Percentiles rank a stretch among this genome's conserved stretches.
phyloP scores from a whole-genome alignment of 2,888 invertebrate species.

The Ganaspis brasiliensis region DNA sequence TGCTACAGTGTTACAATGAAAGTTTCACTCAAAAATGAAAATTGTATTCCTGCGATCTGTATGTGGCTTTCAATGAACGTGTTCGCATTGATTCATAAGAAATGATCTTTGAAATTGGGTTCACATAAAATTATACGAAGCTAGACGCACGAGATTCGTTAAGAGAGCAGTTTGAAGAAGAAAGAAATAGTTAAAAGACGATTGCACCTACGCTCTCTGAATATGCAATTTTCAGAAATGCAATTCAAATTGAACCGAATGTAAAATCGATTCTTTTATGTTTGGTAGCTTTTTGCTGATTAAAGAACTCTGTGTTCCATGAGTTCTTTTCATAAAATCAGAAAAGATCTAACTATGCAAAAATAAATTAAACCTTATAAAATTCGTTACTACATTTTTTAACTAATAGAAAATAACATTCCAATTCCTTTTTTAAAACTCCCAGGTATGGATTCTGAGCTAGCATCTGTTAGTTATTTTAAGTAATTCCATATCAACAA shows the following conservation, averaged over 20 bases:
- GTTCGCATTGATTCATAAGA: conserved; percentile 1
- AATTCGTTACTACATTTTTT: no score
- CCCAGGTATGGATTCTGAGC: no score
- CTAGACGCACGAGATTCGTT: not conserved
- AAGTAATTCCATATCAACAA: no score
- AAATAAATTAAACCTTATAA: no score
- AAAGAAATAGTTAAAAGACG: conserved; percentile 8
- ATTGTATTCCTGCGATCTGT: not conserved
- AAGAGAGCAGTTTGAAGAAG: conserved; percentile 6
- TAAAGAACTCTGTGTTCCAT: not conserved
- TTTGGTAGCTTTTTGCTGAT: no score
- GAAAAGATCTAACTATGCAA: no score
- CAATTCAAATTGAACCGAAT: conserved; percentile 2
- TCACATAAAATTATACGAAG: conserved; percentile 12
- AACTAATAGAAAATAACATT: no score
- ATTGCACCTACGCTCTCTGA: not conserved
- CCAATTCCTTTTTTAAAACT: no score
- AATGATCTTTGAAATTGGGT: conserved; percentile 10
- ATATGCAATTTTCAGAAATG: conserved; percentile 8
- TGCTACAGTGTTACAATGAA: not conserved
- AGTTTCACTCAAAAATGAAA: not conserved
- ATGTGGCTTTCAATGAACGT: conserved; percentile 8
- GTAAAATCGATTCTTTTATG: conserved; percentile 3
- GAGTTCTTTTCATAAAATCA: no score
- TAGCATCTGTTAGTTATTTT: no score